Evolutionary conservation across 2,113 vertebrate species (phyloP).

Genomic region (Salvelinus alpinus): DNA sequence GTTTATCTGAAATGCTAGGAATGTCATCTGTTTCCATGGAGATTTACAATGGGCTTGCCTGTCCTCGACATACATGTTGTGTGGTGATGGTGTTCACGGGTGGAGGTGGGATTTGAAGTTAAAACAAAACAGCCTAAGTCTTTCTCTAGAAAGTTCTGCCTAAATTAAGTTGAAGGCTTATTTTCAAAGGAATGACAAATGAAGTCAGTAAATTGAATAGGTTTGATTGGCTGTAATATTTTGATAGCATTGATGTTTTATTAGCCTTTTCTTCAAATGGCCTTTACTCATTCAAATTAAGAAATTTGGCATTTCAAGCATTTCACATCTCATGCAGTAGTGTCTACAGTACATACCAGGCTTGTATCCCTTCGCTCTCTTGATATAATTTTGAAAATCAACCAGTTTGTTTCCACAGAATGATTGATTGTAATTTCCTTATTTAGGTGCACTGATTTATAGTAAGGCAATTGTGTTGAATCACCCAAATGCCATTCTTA

Average conservation of each 20-base stretch:
- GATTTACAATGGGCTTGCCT: constrained; percentile 44
- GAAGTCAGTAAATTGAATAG: too few relatives aligned
- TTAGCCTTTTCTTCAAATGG: background rate
- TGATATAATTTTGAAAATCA: constrained; percentile 17
- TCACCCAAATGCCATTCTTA: constrained; percentile 33
- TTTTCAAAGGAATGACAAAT: too few relatives aligned
- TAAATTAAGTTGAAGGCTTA: too few relatives aligned
- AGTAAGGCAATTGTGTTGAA: too few relatives aligned
- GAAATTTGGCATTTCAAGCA: background rate
- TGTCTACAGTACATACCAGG: too few relatives aligned
- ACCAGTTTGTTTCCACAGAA: constrained; percentile 14
- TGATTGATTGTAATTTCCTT: background rate
- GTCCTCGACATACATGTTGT: constrained; percentile 27
- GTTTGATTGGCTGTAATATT: background rate
- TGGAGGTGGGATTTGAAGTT: background rate
- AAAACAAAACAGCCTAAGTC: background rate
- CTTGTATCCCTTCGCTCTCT: too few relatives aligned
- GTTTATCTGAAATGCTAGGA: background rate
- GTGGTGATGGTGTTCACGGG: constrained; percentile 3
- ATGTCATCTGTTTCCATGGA: background rate
- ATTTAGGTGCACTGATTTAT: background rate
- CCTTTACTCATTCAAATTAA: background rate
- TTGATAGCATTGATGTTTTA: background rate
- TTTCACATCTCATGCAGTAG: background rate
- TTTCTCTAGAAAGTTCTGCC: background rate